Evolutionary conservation across 2,888 invertebrate genomes (phyloP).

Genomic region (Helleia helle): DNA sequence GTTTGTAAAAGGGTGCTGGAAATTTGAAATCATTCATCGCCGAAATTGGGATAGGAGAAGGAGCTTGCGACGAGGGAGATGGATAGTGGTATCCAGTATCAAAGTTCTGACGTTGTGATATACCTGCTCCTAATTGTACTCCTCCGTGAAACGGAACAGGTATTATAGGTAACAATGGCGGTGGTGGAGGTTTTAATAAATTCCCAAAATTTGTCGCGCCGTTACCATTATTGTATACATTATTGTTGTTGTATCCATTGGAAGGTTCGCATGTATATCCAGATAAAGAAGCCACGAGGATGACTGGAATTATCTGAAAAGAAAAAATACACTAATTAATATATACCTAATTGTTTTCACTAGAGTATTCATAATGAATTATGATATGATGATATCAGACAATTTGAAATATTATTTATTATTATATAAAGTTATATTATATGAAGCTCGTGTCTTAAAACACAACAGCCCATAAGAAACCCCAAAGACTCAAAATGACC

Average conservation of each 20-base stretch:
- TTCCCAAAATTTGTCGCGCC: conserved; percentile 48
- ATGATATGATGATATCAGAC: too few species aligned
- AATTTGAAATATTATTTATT: too few species aligned
- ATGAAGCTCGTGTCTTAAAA: too few species aligned
- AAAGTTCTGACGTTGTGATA: conserved; percentile 45
- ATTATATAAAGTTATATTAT: too few species aligned
- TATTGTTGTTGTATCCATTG: conserved; percentile 33
- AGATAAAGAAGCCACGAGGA: conserved; percentile 38
- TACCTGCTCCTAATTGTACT: conserved; percentile 28
- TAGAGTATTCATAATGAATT: too few species aligned
- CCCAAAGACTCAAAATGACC: too few species aligned
- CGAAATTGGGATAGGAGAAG: conserved; percentile 26
- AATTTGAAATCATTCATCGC: conserved; percentile 48
- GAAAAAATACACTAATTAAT: too few species aligned
- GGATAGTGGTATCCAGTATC: conserved; percentile 49
- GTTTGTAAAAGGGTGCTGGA: conserved; percentile 62
- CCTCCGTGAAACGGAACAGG: conserved; percentile 54
- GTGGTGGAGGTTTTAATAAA: conserved; percentile 59
- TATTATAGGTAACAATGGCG: conserved; percentile 41
- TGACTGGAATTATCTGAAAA: conserved; percentile 51
- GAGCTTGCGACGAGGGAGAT: conserved; percentile 34
- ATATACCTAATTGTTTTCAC: too few species aligned
- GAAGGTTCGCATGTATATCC: conserved; percentile 41
- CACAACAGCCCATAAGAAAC: too few species aligned
- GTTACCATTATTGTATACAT: conserved; percentile 23